phyloP scores from a whole-genome alignment of 2,888 invertebrate genomes.

The Macaria liturata region DNA sequence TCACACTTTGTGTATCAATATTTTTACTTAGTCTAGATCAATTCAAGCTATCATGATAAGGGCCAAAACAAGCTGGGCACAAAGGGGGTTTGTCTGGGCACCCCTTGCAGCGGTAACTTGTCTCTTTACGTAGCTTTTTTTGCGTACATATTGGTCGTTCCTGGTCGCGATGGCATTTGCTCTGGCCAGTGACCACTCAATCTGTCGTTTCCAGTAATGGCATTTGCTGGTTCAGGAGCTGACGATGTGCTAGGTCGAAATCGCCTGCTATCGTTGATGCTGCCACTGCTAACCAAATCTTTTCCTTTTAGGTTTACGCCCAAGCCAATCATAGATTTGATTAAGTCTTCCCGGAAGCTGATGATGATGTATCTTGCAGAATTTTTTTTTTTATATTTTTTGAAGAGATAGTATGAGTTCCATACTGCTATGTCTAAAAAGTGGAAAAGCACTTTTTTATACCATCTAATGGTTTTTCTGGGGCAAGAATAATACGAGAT shows the following conservation, averaged over 20 bases:
- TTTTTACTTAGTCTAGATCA: background rate
- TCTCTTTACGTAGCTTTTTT: slow-evolving; percentile 27
- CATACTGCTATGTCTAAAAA: slow-evolving; percentile 14
- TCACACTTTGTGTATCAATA: background rate
- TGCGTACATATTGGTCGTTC: slow-evolving; percentile 25
- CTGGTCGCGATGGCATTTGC: slow-evolving; percentile 20
- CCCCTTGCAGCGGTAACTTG: slow-evolving; percentile 28
- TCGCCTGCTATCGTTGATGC: slow-evolving; percentile 18
- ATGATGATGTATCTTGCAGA: slow-evolving; percentile 9
- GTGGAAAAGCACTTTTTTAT: slow-evolving; percentile 21
- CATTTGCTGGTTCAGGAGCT: slow-evolving; percentile 7
- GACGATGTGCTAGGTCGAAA: slow-evolving; percentile 13
- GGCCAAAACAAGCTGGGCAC: slow-evolving; percentile 27
- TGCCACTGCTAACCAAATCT: slow-evolving; percentile 12
- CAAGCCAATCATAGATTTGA: slow-evolving; percentile 16
- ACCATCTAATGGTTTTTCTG: slow-evolving; percentile 23
- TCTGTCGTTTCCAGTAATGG: slow-evolving; percentile 6
- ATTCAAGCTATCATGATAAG: slow-evolving; percentile 1
- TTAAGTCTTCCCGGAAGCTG: slow-evolving; percentile 17
- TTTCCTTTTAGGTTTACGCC: slow-evolving; percentile 10
- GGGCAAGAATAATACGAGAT: slow-evolving; percentile 23
- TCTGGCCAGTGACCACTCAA: slow-evolving; percentile 32
- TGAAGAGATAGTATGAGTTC: slow-evolving; percentile 11
- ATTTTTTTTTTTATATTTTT: slow-evolving; percentile 11
- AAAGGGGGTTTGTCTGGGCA: slow-evolving; percentile 26